These are phyloP conservation scores for Scophthalmus maximus DNA, from an alignment of 2,113 vertebrate species.

Conservation along the genomic window DNA sequence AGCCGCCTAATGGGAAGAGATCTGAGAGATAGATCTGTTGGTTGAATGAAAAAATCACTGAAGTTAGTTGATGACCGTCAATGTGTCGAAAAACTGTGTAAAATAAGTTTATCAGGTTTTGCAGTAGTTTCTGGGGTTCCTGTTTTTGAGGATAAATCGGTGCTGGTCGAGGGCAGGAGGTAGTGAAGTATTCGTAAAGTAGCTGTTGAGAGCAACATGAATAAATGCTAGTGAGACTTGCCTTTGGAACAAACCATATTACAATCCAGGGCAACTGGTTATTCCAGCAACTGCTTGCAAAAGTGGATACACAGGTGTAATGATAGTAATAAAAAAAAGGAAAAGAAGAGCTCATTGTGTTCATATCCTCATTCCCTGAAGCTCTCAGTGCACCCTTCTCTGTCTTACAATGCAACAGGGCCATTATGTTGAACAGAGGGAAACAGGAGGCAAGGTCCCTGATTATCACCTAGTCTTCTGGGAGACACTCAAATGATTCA, in stretches of 20 bases:
- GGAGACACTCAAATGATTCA: not conserved
- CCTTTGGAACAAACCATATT: not conserved
- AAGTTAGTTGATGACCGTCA: too few relatives aligned
- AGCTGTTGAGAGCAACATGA: not conserved
- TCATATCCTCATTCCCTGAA: not conserved
- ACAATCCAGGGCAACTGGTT: not conserved
- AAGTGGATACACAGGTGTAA: not conserved
- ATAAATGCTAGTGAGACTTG: not conserved
- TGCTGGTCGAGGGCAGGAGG: not conserved
- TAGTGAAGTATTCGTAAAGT: not conserved
- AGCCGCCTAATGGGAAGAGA: too few relatives aligned
- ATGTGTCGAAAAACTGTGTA: not conserved
- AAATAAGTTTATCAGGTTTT: not conserved
- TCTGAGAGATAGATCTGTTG: too few relatives aligned
- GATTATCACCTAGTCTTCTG: not conserved
- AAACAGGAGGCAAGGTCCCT: not conserved
- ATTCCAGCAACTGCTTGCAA: conserved; percentile 10
- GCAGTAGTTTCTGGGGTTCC: not conserved
- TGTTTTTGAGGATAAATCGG: not conserved
- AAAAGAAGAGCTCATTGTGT: conserved; percentile 4
- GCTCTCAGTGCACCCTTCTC: not conserved
- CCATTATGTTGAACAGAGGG: not conserved
- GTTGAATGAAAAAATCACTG: too few relatives aligned
- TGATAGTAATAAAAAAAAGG: not conserved
- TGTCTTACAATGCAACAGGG: not conserved